Evolutionary conservation across 2,113 vertebrate species (phyloP).

Genomic region (Aegotheles bennettii): DNA sequence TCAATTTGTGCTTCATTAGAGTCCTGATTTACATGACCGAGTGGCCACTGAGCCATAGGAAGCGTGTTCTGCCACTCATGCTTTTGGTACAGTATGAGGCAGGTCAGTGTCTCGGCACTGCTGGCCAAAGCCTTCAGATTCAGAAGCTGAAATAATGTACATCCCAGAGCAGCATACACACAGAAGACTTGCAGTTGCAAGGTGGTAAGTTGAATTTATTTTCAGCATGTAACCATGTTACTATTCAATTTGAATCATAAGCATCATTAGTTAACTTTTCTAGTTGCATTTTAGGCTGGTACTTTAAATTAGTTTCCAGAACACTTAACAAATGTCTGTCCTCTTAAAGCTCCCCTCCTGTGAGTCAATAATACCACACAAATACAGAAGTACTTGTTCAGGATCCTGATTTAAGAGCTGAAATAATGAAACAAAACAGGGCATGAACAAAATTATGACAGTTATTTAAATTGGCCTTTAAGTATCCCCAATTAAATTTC

Average conservation of each 20-base stretch:
- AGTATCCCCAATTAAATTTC: neutral
- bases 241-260: neutral
- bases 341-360: neutral
- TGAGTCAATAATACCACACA: neutral
- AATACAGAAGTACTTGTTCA: neutral
- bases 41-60: neutral
- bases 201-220: neutral
- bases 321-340: neutral
- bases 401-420: neutral
- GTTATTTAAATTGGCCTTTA: neutral
- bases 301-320: neutral
- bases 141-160: neutral
- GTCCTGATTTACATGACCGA: neutral
- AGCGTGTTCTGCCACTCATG: fast-evolving
- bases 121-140: neutral
- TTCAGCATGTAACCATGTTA: neutral
- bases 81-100: neutral
- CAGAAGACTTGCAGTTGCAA: neutral
- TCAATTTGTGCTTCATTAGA: fast-evolving
- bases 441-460: neutral
- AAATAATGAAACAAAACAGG: neutral
- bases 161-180: neutral
- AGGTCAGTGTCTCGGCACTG: neutral
- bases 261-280: neutral
- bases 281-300: neutral